Evolutionary conservation across 2,888 invertebrate genomes (phyloP).

Genomic region (Pediacus dermestoides): DNA sequence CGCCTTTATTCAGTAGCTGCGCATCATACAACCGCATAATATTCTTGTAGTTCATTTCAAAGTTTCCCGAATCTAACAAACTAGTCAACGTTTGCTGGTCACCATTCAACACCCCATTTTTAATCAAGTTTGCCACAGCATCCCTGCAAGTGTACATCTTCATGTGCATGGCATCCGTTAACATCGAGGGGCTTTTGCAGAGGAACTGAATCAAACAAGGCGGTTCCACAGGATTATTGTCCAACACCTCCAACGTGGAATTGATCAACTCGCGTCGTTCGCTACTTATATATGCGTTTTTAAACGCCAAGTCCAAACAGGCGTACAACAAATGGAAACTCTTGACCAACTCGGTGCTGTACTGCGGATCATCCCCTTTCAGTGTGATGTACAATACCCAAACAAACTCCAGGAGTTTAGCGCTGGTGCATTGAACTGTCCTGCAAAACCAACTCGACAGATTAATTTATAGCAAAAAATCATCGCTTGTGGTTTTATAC

Average conservation of each 20-base stretch:
- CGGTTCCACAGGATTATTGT: slow-evolving; percentile 63
- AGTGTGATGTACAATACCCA: slow-evolving; percentile 92
- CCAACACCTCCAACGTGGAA: slow-evolving; percentile 64
- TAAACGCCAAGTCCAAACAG: slow-evolving; percentile 86
- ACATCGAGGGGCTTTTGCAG: slow-evolving; percentile 54
- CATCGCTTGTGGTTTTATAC: slow-evolving; percentile 36
- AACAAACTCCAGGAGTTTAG: slow-evolving; percentile 85
- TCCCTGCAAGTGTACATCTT: slow-evolving; percentile 84
- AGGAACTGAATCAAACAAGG: slow-evolving; percentile 69
- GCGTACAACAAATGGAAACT: slow-evolving; percentile 89
- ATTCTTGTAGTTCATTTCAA: slow-evolving; percentile 82
- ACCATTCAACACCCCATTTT: slow-evolving; percentile 72
- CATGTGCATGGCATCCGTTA: slow-evolving; percentile 86
- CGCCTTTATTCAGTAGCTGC: slow-evolving; percentile 84
- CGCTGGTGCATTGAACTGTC: slow-evolving; percentile 71
- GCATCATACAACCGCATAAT: slow-evolving; percentile 87
- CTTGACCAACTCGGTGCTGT: slow-evolving; percentile 89
- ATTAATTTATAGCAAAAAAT: slow-evolving; percentile 5
- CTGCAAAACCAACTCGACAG: slow-evolving; percentile 49
- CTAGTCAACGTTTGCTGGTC: slow-evolving; percentile 67
- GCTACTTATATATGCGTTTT: slow-evolving; percentile 77
- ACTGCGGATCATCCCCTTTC: slow-evolving; percentile 80
- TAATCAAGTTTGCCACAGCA: slow-evolving; percentile 72
- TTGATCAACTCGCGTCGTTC: slow-evolving; percentile 84
- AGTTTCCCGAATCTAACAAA: slow-evolving; percentile 72